Percentiles rank a stretch among this genome's conserved stretches.
Conservation (phyloP, 2,888 invertebrate species). For the Antheraea assamensis region DNA sequence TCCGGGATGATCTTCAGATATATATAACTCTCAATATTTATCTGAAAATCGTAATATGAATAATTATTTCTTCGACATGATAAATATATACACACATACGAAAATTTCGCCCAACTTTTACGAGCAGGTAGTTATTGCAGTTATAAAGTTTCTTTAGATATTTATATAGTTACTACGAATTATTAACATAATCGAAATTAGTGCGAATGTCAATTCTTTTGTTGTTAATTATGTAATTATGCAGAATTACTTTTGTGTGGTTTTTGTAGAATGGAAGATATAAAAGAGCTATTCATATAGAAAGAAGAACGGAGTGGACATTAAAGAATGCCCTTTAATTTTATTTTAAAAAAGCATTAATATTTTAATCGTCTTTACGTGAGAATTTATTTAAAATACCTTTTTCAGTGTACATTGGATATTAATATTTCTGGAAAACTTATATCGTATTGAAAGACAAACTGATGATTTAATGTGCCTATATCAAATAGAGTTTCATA, state of each 20-base stretch:
- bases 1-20: slow-evolving; percentile 79
- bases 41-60: slow-evolving; percentile 74
- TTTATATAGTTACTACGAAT: not conserved
- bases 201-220: not conserved
- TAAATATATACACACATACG: slow-evolving; percentile 74
- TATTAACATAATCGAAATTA: not conserved
- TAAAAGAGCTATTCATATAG: not conserved
- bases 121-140: slow-evolving; percentile 76
- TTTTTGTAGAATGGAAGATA: not conserved
- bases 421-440: no score
- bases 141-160: slow-evolving; percentile 52
- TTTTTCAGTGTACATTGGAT: no score
- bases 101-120: slow-evolving; percentile 44
- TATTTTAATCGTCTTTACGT: no score
- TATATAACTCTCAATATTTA: slow-evolving; percentile 63
- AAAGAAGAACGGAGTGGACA: not conserved
- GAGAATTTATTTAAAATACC: no score
- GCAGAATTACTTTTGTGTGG: not conserved
- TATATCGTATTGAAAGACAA: no score
- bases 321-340: no score
- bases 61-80: slow-evolving; percentile 67
- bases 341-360: no score
- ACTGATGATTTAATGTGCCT: no score
- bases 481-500: no score
- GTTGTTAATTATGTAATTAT: not conserved